phyloP scores from a whole-genome alignment of 2,888 invertebrate species.

The Thymelicus lineola region DNA sequence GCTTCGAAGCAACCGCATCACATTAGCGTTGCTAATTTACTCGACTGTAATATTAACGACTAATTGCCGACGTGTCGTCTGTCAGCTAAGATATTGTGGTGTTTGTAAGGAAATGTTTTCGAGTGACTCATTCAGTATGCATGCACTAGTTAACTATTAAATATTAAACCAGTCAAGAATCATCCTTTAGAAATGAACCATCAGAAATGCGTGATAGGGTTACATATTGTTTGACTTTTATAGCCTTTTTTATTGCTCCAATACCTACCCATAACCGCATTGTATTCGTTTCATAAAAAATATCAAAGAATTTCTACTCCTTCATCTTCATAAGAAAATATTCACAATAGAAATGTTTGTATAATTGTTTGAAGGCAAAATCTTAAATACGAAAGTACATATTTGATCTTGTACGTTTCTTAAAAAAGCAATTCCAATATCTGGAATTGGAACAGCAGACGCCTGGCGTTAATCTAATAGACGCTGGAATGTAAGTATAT shows the following conservation, averaged over 20 bases:
- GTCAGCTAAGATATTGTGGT: constrained; percentile 1
- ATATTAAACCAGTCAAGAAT: no score
- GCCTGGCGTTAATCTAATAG: constrained; percentile 27
- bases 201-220: no score
- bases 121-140: no score
- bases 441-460: constrained; percentile 9
- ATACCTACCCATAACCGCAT: no score
- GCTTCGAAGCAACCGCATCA: constrained; percentile 17
- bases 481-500: constrained; percentile 47
- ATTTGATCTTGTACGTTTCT: neutral
- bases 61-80: constrained; percentile 20
- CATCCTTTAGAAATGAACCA: no score
- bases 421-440: constrained; percentile 16
- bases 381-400: neutral
- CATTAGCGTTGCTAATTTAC: constrained; percentile 32
- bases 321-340: neutral
- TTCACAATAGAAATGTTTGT: neutral
- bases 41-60: constrained; percentile 30
- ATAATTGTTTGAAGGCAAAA: neutral
- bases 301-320: neutral
- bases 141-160: no score
- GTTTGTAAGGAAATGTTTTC: neutral
- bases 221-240: neutral
- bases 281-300: neutral
- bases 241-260: no score